These are phyloP conservation scores for Aratinga solstitialis DNA, from an alignment of 2,797 vertebrate genomes.

Conservation along the genomic window DNA sequence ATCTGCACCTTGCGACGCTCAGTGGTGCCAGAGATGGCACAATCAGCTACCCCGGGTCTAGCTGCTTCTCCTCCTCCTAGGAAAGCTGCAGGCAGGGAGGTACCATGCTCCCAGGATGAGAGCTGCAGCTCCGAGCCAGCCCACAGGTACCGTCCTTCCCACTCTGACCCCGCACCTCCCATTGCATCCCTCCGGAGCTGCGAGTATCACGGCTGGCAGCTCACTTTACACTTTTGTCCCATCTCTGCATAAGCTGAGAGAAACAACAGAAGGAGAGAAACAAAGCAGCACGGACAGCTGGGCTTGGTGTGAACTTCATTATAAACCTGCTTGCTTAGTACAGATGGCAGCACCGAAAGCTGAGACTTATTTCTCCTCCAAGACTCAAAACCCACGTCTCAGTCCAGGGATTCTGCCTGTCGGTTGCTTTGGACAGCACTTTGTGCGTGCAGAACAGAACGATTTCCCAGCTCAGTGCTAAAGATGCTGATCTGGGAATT, in stretches of 20 bases:
- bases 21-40: fast-evolving
- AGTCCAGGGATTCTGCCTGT: background rate
- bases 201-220: background rate
- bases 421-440: background rate
- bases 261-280: conserved; percentile 33
- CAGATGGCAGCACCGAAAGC: conserved; percentile 15
- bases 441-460: fast-evolving
- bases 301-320: background rate
- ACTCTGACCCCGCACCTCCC: fast-evolving
- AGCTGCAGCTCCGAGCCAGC: background rate
- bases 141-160: background rate
- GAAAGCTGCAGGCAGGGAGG: background rate
- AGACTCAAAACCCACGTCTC: background rate
- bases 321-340: background rate
- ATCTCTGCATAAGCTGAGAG: background rate
- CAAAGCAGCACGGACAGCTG: conserved; percentile 46
- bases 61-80: background rate
- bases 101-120: fast-evolving
- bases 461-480: background rate
- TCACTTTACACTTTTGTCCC: background rate
- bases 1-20: background rate
- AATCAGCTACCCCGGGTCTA: fast-evolving
- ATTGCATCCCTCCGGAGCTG: background rate
- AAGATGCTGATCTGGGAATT: background rate
- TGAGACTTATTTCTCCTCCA: background rate